Conservation (phyloP, 1,140 invertebrate genomes). For the Apis florea region DNA sequence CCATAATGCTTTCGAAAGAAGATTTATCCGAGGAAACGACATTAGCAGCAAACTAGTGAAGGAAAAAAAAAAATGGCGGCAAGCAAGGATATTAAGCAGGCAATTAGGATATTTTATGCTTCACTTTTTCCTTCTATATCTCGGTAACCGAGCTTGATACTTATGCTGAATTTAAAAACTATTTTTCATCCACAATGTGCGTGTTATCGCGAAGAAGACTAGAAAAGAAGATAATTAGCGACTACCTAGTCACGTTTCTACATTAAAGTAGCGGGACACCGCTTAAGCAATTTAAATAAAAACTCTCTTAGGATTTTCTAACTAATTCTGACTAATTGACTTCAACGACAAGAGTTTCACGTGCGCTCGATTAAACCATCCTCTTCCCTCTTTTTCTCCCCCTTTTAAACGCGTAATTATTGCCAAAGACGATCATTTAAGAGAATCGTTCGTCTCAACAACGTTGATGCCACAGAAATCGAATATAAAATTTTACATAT, state of each 20-base stretch:
- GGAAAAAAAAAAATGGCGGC: not conserved
- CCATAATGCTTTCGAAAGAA: too few relatives aligned
- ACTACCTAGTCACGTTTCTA: slow-evolving; percentile 23
- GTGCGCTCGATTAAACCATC: not conserved
- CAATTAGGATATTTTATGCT: not conserved
- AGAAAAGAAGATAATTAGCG: slow-evolving; percentile 5
- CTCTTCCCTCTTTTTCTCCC: too few relatives aligned
- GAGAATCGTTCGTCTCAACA: not conserved
- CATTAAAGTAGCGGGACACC: not conserved
- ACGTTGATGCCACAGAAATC: not conserved
- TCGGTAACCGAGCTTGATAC: too few relatives aligned
- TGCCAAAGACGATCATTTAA: not conserved
- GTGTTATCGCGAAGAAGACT: not conserved
- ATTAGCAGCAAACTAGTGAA: too few relatives aligned
- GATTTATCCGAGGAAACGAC: too few relatives aligned
- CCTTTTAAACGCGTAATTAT: not conserved
- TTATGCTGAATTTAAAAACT: not conserved
- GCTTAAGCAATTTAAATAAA: slow-evolving; percentile 19
- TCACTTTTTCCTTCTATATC: not conserved
- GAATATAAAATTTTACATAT: too few relatives aligned
- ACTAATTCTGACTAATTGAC: slow-evolving; percentile 30
- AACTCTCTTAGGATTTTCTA: not conserved
- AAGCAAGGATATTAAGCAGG: not conserved
- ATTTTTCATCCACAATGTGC: not conserved
- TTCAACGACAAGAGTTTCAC: not conserved